These are phyloP conservation scores for Peucedramus taeniatus DNA, from an alignment of 2,113 vertebrate genomes.

Conservation along the genomic window DNA sequence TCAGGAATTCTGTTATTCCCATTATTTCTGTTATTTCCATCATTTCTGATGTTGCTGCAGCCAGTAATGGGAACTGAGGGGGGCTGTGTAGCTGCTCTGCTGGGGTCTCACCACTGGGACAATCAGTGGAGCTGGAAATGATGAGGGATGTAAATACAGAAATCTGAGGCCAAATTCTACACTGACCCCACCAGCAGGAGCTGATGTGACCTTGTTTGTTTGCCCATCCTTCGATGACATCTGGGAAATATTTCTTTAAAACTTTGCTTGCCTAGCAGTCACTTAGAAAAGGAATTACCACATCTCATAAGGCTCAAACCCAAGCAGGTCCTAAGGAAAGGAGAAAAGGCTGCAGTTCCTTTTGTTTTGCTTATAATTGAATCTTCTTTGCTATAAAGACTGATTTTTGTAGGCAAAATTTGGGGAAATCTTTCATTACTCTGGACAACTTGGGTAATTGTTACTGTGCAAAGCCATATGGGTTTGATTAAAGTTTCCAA, in stretches of 20 bases:
- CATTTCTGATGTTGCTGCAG: not conserved
- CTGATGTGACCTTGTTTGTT: not conserved
- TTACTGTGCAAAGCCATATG: not conserved
- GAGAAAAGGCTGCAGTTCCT: not conserved
- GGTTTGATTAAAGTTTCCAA: constrained; percentile 9
- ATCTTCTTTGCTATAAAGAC: not conserved
- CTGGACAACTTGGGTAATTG: not conserved
- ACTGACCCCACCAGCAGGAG: not conserved
- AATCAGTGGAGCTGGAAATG: not conserved
- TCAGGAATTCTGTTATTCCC: not conserved
- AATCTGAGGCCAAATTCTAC: not conserved
- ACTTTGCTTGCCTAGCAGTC: not conserved
- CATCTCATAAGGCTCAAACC: not conserved
- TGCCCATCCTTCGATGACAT: not conserved
- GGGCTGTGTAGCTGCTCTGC: not conserved
- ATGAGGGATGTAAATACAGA: not conserved
- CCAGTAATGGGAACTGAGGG: not conserved
- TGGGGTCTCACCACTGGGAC: not conserved
- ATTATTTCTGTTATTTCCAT: not conserved
- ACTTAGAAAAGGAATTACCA: not conserved
- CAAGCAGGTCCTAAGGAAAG: not conserved
- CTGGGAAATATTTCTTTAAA: not conserved
- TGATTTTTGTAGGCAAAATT: not conserved
- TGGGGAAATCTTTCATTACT: not conserved
- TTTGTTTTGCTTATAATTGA: not conserved